Conservation (phyloP, 2,888 invertebrate genomes). For the Epinotia nisella region DNA sequence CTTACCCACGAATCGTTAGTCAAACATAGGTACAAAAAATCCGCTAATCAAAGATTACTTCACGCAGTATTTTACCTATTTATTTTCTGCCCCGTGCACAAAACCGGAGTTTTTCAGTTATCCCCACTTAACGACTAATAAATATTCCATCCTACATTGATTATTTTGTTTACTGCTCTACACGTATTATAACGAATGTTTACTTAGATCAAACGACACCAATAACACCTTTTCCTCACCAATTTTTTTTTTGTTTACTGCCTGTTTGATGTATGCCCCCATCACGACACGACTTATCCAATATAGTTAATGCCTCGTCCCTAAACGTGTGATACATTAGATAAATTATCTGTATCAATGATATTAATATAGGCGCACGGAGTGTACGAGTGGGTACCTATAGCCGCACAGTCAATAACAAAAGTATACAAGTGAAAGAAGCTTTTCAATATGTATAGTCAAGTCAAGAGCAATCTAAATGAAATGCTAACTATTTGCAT, state of each 20-base stretch:
- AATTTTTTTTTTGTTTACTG: slow-evolving; percentile 71
- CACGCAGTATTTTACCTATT: not conserved
- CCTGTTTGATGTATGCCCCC: slow-evolving; percentile 73
- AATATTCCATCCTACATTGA: not conserved
- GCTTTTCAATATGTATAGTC: too few relatives aligned
- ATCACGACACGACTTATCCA: slow-evolving; percentile 71
- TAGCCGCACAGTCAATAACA: slow-evolving; percentile 8
- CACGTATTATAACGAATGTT: not conserved
- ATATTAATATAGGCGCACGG: slow-evolving; percentile 30
- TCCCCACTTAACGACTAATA: too few relatives aligned
- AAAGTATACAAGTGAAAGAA: slow-evolving; percentile 3
- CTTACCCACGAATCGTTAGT: not conserved
- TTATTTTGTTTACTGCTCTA: not conserved
- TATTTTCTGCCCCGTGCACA: not conserved
- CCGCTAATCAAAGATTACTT: not conserved
- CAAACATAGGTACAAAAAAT: not conserved
- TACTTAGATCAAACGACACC: slow-evolving; percentile 53
- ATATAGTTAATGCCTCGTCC: slow-evolving; percentile 74
- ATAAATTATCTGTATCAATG: slow-evolving; percentile 38
- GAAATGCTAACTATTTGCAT: too few relatives aligned
- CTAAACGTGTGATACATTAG: slow-evolving; percentile 43
- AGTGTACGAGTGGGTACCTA: too few relatives aligned
- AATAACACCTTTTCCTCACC: slow-evolving; percentile 67
- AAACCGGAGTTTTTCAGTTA: too few relatives aligned
- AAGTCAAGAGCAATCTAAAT: too few relatives aligned